phyloP scores from a whole-genome alignment of 2,113 vertebrate genomes.

The Petrocephalus zakoni region DNA sequence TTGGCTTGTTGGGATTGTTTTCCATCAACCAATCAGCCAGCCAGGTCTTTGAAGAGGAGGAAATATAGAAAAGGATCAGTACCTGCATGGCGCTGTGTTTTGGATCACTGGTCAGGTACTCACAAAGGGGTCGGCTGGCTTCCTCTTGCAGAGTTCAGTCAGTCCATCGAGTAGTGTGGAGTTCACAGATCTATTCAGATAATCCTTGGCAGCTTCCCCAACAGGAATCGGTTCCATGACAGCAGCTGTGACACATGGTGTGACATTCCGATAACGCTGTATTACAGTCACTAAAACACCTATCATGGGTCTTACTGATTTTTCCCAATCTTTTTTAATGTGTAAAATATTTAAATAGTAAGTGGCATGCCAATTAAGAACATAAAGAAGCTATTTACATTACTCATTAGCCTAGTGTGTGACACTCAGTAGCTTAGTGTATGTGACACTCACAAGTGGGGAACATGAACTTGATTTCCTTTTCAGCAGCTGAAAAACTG shows the following conservation, averaged over 20 bases:
- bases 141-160: constrained; percentile 81
- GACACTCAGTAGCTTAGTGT: not conserved
- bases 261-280: not conserved
- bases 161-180: constrained; percentile 79
- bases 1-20: constrained; percentile 82
- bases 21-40: constrained; percentile 86
- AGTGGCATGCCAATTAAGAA: not conserved
- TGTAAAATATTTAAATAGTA: not conserved
- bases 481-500: constrained; percentile 70
- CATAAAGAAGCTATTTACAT: not conserved
- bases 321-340: not conserved
- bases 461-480: constrained; percentile 88
- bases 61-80: constrained; percentile 18
- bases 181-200: constrained; percentile 72
- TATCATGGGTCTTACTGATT: not conserved
- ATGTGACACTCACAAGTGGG: constrained; percentile 69
- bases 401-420: not conserved
- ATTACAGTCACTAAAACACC: not conserved
- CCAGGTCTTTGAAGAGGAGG: constrained; percentile 68
- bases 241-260: constrained; percentile 50
- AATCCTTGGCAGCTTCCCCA: constrained; percentile 70
- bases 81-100: not conserved
- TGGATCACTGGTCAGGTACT: constrained; percentile 38
- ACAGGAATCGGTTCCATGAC: constrained; percentile 70
- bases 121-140: constrained; percentile 81